Evolutionary conservation across 2,113 vertebrate genomes (phyloP).

Genomic region (Tragulus kanchil): DNA sequence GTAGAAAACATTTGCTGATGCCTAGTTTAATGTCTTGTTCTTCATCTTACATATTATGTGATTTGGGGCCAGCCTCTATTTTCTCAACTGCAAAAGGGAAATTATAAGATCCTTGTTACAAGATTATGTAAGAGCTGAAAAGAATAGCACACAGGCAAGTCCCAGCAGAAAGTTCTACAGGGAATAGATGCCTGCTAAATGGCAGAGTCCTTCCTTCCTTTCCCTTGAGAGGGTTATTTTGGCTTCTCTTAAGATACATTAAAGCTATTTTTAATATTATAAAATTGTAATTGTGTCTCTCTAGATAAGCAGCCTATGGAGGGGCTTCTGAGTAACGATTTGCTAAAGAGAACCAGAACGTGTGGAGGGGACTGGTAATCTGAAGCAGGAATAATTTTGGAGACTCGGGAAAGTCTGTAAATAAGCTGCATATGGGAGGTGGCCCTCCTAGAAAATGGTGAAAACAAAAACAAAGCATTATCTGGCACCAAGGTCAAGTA

Average conservation of each 20-base stretch:
- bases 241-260: conserved; percentile 45
- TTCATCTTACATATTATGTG: neutral
- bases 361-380: neutral
- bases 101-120: conserved; percentile 15
- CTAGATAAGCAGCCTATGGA: neutral
- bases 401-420: neutral
- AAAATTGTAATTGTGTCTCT: neutral
- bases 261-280: conserved; percentile 56
- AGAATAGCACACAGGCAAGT: neutral
- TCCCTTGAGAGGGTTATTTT: neutral
- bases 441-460: neutral
- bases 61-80: neutral
- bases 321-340: neutral
- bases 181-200: neutral
- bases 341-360: neutral
- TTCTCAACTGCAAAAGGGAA: conserved; percentile 30
- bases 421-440: neutral
- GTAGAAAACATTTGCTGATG: conserved; percentile 20
- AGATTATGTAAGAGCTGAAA: neutral
- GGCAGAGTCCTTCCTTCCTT: conserved; percentile 3
- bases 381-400: neutral
- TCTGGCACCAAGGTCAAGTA: conserved; percentile 24
- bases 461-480: conserved; percentile 33
- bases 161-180: neutral
- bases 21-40: conserved; percentile 2